Conservation (phyloP, 2,113 vertebrate genomes). For the Osmerus mordax region DNA sequence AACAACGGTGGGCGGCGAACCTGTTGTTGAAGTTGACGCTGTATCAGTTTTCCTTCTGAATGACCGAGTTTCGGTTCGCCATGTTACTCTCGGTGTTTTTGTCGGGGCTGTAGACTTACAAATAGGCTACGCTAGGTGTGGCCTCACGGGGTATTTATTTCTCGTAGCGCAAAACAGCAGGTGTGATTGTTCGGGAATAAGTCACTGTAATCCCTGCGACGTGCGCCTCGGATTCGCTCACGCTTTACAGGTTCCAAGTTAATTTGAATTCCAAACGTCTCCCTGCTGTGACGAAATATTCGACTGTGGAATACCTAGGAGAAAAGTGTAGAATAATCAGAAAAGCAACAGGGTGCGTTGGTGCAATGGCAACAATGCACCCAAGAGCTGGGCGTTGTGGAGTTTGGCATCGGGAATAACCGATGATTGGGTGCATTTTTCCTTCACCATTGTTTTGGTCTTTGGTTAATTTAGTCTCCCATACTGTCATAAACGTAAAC, state of each 20-base stretch:
- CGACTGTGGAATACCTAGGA: too few relatives aligned
- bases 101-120: not conserved
- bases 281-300: too few relatives aligned
- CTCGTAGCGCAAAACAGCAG: conserved; percentile 35
- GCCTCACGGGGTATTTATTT: conserved; percentile 26
- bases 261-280: too few relatives aligned
- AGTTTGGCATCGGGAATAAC: too few relatives aligned
- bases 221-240: not conserved
- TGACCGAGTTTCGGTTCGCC: conserved; percentile 30
- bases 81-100: conserved; percentile 23
- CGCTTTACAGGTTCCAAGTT: not conserved
- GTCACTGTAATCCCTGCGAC: conserved; percentile 46
- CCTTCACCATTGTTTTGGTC: too few relatives aligned
- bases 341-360: too few relatives aligned
- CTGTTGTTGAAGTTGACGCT: conserved; percentile 47
- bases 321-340: too few relatives aligned
- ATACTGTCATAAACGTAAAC: too few relatives aligned
- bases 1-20: not conserved
- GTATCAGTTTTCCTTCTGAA: not conserved
- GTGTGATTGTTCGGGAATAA: conserved; percentile 51
- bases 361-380: too few relatives aligned
- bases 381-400: too few relatives aligned
- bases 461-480: too few relatives aligned
- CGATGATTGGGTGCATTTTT: too few relatives aligned
- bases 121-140: conserved; percentile 39